Base-by-base conservation (phyloP, 2,797 vertebrate genomes). In the Pterois miles region DNA sequence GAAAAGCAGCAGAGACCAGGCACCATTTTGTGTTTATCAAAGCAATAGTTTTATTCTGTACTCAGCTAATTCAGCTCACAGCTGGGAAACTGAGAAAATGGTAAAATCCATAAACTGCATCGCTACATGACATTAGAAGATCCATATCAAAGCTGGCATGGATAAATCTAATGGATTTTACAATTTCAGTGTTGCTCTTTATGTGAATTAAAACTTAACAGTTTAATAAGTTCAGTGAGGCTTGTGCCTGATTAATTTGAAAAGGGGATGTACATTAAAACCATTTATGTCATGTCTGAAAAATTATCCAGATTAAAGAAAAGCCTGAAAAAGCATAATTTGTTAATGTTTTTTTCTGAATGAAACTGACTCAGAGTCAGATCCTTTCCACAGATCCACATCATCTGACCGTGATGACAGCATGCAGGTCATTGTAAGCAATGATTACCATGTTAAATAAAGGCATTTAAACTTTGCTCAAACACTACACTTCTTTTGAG, bases 21-120 rank as follows among this genome's bases (percentile, higher is more conserved):
- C 71, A 53, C 38, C 71, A 74, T 80, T 83, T 74, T 64, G 58
- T 43, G 68, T 86, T 73, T 10, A 69, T 58, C 63, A 76, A 76
- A 78, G 56, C 68, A 46, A 14, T 4, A 1, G 20, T 59, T 82
- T n/a, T 20, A 67, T 59, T 78, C 65, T 56, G 76, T 1, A 3
- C 62, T 34, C 56, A 50, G 27, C 43, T 70, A n/a, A 88, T 76
- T 81, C 27, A 60, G 20, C 63, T 77, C 74, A 53, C 58, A 65
- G 70, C 22, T 7, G 63, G 58, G 29, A 76, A 74, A 54, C 74
- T 62, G 48, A 31, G 50, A 43, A 59, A 40, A 46, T 60, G 8
- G 22, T 23, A 6, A 64, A 67, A 68, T 71, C 71, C 31, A 71
- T 69, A 7, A 78, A 25, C 22, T n/a, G 18, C 40, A 38, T 69